phyloP scores from a whole-genome alignment of 2,797 vertebrate genomes.

The Smutsia gigantea region DNA sequence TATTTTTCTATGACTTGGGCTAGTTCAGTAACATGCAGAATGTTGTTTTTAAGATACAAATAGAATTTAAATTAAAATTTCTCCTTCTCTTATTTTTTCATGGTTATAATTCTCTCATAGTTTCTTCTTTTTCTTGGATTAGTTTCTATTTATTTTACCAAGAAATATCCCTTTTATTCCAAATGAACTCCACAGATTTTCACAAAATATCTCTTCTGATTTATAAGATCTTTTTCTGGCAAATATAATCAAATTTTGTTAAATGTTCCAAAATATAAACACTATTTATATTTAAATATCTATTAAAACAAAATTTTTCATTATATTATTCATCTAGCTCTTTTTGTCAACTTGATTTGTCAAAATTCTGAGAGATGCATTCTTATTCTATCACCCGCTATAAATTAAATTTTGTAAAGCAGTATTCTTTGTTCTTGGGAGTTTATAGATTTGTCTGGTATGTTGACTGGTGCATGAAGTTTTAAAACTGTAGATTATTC shows the following conservation, averaged over 20 bases:
- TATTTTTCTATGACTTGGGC: background rate
- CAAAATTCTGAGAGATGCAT: background rate
- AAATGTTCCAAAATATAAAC: background rate
- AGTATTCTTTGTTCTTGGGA: background rate
- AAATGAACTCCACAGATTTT: background rate
- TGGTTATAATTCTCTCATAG: background rate
- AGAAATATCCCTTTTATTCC: background rate
- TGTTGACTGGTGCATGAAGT: slow-evolving; percentile 42
- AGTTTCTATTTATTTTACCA: background rate
- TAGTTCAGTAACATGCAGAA: background rate
- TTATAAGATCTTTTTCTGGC: background rate
- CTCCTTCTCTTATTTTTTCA: background rate
- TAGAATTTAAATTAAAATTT: slow-evolving; percentile 6
- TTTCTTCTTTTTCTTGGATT: background rate
- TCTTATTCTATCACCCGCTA: background rate
- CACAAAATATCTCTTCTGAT: background rate
- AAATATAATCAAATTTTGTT: background rate
- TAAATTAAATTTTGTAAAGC: background rate
- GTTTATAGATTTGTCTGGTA: slow-evolving; percentile 39
- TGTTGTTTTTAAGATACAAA: slow-evolving; percentile 4
- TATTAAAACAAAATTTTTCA: background rate
- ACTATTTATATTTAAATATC: background rate
- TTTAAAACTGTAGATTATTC: slow-evolving; percentile 50
- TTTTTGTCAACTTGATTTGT: background rate
- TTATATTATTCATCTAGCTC: background rate